Evolutionary conservation across 2,113 vertebrate species (phyloP).

Genomic region (Zonotrichia leucophrys): DNA sequence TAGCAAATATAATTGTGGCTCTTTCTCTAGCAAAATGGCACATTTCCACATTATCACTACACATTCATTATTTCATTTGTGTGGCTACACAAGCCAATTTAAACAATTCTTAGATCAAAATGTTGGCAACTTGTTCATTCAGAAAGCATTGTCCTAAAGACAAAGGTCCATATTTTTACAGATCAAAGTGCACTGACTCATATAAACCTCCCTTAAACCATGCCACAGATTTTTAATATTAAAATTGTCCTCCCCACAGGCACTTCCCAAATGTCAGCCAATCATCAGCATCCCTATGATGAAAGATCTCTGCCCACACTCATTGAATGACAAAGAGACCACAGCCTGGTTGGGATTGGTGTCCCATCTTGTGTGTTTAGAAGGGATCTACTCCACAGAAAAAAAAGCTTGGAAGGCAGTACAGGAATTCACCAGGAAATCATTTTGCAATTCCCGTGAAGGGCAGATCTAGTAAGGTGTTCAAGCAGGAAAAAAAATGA

Average conservation of each 20-base stretch:
- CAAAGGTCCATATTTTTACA: background rate
- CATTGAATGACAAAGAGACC: background rate
- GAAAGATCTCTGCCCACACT: background rate
- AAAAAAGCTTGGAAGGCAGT: background rate
- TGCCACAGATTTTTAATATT: background rate
- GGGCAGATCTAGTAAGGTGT: background rate
- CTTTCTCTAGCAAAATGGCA: background rate
- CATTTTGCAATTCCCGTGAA: background rate
- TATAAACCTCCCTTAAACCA: background rate
- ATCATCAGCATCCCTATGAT: background rate
- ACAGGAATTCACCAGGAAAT: background rate
- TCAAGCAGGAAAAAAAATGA: background rate
- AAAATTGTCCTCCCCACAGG: background rate
- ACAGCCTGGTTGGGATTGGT: background rate
- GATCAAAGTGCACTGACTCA: background rate
- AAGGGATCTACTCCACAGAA: background rate
- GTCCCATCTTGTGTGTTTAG: background rate
- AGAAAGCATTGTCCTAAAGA: background rate
- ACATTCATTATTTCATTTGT: accelerated
- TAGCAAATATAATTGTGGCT: background rate
- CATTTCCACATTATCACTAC: background rate
- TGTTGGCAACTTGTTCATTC: background rate
- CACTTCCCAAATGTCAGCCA: slow-evolving; percentile 11
- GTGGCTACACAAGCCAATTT: background rate
- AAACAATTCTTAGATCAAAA: background rate